Percentiles rank a stretch among this genome's conserved stretches.
These are phyloP conservation scores for Melanerpes aurifrons DNA, from an alignment of 2,113 vertebrate genomes.

Conservation along the genomic window DNA sequence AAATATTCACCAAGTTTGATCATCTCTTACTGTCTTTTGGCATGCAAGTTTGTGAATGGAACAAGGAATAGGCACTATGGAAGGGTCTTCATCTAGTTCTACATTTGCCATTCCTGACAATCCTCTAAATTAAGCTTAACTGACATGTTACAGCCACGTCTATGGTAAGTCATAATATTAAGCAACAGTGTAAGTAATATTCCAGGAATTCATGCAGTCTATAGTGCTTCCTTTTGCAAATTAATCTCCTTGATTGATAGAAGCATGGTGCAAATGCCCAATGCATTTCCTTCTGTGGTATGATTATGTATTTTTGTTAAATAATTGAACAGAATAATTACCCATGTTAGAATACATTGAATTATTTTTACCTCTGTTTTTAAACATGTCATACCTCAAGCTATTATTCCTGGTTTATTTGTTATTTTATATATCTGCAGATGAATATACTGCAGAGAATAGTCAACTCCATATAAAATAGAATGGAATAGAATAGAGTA, in stretches of 20 bases:
- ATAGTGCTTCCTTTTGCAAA: not conserved
- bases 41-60: not conserved
- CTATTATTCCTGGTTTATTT: not conserved
- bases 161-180: not conserved
- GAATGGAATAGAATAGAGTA: too few species aligned
- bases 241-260: not conserved
- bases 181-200: not conserved
- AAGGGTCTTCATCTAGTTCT: not conserved
- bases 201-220: not conserved
- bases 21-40: not conserved
- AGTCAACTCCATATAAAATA: not conserved
- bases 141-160: not conserved
- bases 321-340: not conserved
- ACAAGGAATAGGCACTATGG: not conserved
- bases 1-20: constrained; percentile 15
- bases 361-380: not conserved
- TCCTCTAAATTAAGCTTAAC: not conserved
- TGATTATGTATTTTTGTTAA: not conserved
- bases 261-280: not conserved
- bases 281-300: not conserved
- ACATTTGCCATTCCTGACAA: not conserved
- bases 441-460: not conserved
- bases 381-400: not conserved
- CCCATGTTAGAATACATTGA: not conserved
- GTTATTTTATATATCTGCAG: not conserved